Evolutionary conservation across 2,888 invertebrate genomes (phyloP).

Genomic region (Andrena bicolor): DNA sequence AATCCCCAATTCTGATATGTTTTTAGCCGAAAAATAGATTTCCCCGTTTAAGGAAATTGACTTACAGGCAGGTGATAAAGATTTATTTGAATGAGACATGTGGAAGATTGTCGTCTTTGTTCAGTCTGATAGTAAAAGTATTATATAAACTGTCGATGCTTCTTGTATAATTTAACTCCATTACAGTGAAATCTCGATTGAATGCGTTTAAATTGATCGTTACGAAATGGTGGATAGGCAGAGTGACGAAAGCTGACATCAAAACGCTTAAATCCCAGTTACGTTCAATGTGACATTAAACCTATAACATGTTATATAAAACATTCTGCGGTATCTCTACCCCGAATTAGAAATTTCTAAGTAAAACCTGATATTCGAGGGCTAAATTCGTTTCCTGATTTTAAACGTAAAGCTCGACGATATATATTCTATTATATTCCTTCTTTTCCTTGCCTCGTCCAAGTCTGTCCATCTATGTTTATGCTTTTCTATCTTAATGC

Average conservation of each 20-base stretch:
- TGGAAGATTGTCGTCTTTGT: not conserved
- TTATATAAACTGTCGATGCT: slow-evolving; percentile 26
- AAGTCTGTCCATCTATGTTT: no score
- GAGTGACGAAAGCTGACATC: slow-evolving; percentile 20
- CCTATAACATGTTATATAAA: slow-evolving; percentile 32
- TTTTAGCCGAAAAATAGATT: no score
- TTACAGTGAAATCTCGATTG: slow-evolving; percentile 40
- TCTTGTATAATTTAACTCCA: slow-evolving; percentile 27
- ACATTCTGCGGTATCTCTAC: not conserved
- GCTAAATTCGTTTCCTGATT: no score
- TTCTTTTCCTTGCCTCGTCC: no score
- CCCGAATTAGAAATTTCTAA: not conserved
- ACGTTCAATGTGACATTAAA: slow-evolving; percentile 17
- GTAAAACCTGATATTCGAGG: no score
- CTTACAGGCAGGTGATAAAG: no score
- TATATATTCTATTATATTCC: no score
- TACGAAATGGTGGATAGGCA: slow-evolving; percentile 26
- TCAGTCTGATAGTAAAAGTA: not conserved
- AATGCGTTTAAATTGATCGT: slow-evolving; percentile 14
- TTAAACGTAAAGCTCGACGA: no score
- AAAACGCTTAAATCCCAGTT: slow-evolving; percentile 1
- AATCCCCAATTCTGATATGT: no score
- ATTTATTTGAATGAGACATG: no score
- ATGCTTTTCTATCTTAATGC: no score
- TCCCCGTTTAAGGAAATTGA: no score